phyloP scores from a whole-genome alignment of 1,140 invertebrate species.

The Stegodyphus dumicola region DNA sequence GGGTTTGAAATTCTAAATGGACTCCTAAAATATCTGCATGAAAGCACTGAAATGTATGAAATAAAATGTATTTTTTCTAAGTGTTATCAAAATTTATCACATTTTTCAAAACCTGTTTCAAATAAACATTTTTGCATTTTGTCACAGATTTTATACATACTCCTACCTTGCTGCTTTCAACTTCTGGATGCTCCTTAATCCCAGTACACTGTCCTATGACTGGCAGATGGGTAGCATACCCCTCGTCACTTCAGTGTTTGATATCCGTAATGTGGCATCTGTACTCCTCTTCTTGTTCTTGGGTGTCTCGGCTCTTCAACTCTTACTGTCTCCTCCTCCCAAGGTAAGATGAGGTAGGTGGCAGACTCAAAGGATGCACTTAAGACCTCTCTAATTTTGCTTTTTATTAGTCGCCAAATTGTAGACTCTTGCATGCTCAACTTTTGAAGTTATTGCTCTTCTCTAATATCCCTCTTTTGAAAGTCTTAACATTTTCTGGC shows the following conservation, averaged over 20 bases:
- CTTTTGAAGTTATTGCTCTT: too few relatives aligned
- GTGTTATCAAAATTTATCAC: too few relatives aligned
- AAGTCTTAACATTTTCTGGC: too few relatives aligned
- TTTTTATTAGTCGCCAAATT: too few relatives aligned
- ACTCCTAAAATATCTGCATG: too few relatives aligned
- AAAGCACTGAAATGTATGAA: too few relatives aligned
- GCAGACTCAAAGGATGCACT: constrained; percentile 58
- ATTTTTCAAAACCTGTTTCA: too few relatives aligned
- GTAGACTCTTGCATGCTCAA: too few relatives aligned
- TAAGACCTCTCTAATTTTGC: neutral
- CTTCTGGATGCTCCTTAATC: constrained; percentile 70
- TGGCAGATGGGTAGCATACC: constrained; percentile 74
- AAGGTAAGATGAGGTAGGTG: constrained; percentile 62
- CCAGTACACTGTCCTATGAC: constrained; percentile 72
- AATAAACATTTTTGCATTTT: too few relatives aligned
- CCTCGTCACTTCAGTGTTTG: constrained; percentile 68
- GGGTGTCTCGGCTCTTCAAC: constrained; percentile 14
- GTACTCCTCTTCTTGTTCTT: constrained; percentile 50
- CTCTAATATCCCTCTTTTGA: too few relatives aligned
- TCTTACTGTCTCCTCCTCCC: constrained; percentile 26
- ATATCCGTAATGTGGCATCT: constrained; percentile 69
- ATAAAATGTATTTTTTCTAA: too few relatives aligned
- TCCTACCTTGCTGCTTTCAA: constrained; percentile 72
- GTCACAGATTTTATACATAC: constrained; percentile 70
- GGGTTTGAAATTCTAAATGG: too few relatives aligned